Evolutionary conservation across 2,888 invertebrate genomes (phyloP).

Genomic region (Drosophila conformis): DNA sequence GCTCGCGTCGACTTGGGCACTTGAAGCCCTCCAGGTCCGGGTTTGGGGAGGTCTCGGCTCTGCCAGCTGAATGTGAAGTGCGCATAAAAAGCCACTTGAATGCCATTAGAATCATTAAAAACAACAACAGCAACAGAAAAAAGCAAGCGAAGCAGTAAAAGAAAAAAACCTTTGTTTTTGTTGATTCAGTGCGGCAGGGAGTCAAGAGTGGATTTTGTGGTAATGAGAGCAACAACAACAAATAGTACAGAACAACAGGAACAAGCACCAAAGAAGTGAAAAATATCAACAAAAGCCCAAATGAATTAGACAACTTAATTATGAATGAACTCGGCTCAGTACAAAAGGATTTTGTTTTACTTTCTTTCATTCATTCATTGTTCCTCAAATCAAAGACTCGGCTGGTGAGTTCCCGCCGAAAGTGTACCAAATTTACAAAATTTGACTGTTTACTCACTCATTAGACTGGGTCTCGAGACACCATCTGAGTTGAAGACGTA

Average conservation of each 20-base stretch:
- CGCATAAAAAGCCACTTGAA: conserved; percentile 74
- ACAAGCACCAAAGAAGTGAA: conserved; percentile 51
- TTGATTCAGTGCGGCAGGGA: conserved; percentile 38
- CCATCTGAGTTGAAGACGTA: conserved; percentile 9
- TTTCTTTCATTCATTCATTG: conserved; percentile 40
- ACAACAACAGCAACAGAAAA: conserved; percentile 26
- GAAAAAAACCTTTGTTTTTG: conserved; percentile 69
- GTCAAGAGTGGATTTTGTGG: conserved; percentile 78
- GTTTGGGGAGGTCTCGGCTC: conserved; percentile 10
- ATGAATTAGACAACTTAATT: conserved; percentile 83
- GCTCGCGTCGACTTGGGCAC: conserved; percentile 50
- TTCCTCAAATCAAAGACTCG: conserved; percentile 33
- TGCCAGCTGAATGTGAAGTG: conserved; percentile 62
- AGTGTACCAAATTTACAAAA: conserved; percentile 53
- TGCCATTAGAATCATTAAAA: conserved; percentile 78
- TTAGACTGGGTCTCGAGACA: conserved; percentile 57
- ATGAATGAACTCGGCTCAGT: conserved; percentile 71
- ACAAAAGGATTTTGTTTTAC: conserved; percentile 71
- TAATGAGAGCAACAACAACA: conserved; percentile 62
- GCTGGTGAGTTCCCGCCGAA: conserved; percentile 24
- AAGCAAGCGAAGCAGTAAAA: conserved; percentile 31
- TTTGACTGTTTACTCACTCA: conserved; percentile 75
- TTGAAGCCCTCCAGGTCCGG: conserved; percentile 30
- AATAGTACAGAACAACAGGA: conserved; percentile 26
- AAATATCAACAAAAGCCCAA: conserved; percentile 73